Conservation (phyloP, 2,888 invertebrate species). For the Bimastos eiseni region DNA sequence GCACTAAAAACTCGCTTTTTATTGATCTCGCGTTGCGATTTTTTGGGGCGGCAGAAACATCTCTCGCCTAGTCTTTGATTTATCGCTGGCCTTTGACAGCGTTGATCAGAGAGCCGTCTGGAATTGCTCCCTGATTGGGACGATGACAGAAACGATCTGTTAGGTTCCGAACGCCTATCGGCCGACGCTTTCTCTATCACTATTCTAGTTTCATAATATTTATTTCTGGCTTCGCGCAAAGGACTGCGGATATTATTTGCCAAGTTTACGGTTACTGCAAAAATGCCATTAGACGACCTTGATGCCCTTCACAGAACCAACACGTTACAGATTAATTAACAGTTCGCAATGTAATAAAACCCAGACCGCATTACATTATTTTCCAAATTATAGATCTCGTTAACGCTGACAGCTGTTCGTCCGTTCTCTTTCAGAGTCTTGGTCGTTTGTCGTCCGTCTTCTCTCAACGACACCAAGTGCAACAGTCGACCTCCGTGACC, state of each 20-base stretch:
- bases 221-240: not conserved
- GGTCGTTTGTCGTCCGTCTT: not conserved
- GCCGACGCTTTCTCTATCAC: not conserved
- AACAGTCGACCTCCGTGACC: not conserved
- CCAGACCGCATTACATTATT: not conserved
- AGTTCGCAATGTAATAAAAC: not conserved
- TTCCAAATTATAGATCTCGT: not conserved
- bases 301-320: too few species aligned
- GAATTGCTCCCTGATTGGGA: not conserved
- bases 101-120: not conserved
- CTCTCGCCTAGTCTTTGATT: not conserved
- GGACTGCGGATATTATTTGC: not conserved
- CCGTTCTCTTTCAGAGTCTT: not conserved
- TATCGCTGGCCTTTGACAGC: slow-evolving; percentile 5
- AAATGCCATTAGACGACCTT: not conserved
- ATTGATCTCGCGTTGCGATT: not conserved
- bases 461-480: not conserved
- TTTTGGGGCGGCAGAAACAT: not conserved
- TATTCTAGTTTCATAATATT: not conserved
- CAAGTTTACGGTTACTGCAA: not conserved
- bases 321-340: not conserved
- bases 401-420: not conserved
- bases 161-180: not conserved
- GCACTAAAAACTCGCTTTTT: slow-evolving; percentile 2
- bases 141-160: not conserved